These are phyloP conservation scores for Perodicticus potto DNA, from an alignment of 2,797 vertebrate species.

Conservation along the genomic window DNA sequence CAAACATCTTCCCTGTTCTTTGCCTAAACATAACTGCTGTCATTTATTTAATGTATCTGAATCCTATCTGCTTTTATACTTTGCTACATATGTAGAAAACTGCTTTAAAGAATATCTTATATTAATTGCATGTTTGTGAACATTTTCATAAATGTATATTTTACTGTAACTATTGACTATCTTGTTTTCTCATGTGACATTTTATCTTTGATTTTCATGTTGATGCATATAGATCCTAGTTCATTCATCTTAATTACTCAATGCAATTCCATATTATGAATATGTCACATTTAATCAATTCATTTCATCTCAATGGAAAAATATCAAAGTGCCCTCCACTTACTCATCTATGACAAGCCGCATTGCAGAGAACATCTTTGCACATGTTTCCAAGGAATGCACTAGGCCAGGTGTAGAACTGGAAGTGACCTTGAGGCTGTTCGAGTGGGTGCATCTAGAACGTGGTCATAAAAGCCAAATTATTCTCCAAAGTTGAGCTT, in stretches of 20 bases:
- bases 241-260: slow-evolving; percentile 3
- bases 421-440: background rate
- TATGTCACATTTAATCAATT: slow-evolving; percentile 28
- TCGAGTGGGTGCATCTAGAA: background rate
- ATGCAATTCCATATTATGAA: background rate
- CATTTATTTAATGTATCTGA: background rate
- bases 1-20: background rate
- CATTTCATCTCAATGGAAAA: background rate
- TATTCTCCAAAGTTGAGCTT: background rate
- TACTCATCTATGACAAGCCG: background rate
- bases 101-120: background rate
- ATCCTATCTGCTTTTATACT: background rate
- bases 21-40: background rate
- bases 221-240: background rate
- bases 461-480: background rate
- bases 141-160: background rate
- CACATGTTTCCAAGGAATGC: background rate
- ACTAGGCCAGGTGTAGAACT: background rate
- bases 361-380: background rate
- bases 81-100: background rate
- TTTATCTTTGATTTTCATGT: slow-evolving; percentile 16
- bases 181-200: slow-evolving; percentile 27
- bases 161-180: background rate
- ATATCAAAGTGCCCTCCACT: background rate
- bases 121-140: background rate